phyloP scores from a whole-genome alignment of 2,797 vertebrate species.

The Spinibarbus caldwelli region DNA sequence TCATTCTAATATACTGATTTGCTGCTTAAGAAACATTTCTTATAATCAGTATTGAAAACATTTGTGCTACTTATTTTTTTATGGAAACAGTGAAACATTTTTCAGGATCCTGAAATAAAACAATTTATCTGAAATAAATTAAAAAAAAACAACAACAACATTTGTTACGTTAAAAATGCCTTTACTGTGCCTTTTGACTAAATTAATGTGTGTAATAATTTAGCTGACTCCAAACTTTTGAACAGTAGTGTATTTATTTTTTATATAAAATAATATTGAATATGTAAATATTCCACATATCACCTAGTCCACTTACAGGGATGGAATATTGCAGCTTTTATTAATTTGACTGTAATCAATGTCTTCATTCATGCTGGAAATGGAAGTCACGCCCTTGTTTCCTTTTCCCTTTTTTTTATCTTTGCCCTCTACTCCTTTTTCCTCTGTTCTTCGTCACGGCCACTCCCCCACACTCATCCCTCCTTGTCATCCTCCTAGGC shows the following conservation, averaged over 20 bases:
- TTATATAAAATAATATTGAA: neutral
- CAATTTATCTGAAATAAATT: neutral
- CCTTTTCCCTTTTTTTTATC: slow-evolving; percentile 26
- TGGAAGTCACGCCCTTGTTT: slow-evolving; percentile 22
- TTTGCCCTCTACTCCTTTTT: slow-evolving; percentile 45
- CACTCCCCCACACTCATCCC: slow-evolving; percentile 58
- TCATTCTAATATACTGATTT: neutral
- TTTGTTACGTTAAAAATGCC: too few relatives aligned
- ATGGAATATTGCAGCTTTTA: neutral
- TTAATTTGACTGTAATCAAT: neutral
- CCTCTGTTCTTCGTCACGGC: slow-evolving; percentile 63
- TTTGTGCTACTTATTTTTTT: neutral
- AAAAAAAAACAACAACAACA: neutral
- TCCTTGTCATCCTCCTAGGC: slow-evolving; percentile 43
- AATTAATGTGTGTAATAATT: neutral
- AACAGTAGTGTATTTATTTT: neutral
- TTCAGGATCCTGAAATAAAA: neutral
- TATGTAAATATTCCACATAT: neutral
- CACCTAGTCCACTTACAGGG: neutral
- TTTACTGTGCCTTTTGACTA: neutral
- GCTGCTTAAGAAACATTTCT: neutral
- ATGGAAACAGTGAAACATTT: neutral
- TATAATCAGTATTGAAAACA: neutral
- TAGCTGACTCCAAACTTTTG: neutral
- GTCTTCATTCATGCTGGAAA: neutral